Percentiles rank a stretch among this genome's conserved stretches.
phyloP scores from a whole-genome alignment of 2,113 vertebrate species.

The Aegotheles bennettii region DNA sequence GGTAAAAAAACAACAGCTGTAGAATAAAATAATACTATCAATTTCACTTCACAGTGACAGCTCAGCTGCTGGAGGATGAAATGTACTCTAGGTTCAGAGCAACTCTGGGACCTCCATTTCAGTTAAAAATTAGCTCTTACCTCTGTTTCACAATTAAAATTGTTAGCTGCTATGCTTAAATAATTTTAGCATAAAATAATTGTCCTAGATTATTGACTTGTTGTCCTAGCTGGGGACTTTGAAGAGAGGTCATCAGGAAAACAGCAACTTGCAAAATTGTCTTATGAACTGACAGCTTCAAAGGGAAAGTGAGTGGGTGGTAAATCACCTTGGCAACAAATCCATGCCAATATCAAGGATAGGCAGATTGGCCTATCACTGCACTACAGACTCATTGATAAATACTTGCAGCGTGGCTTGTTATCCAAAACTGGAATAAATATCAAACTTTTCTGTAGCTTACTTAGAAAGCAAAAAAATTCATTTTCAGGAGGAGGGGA shows the following conservation, averaged over 20 bases:
- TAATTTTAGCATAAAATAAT: background rate
- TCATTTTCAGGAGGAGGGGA: background rate
- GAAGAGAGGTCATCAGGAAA: background rate
- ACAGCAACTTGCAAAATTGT: background rate
- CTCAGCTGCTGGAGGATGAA: conserved; percentile 47
- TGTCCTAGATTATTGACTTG: background rate
- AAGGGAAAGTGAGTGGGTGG: background rate
- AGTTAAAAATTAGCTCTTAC: background rate
- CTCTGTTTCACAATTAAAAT: background rate
- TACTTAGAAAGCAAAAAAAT: background rate
- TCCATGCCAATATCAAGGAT: background rate
- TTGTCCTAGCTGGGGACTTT: background rate
- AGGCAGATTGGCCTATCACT: background rate
- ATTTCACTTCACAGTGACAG: conserved; percentile 67
- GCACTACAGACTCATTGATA: background rate
- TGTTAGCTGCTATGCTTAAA: background rate
- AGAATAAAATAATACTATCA: conserved; percentile 68
- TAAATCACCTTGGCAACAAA: conserved; percentile 46
- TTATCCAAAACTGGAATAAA: background rate
- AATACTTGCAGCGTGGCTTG: background rate
- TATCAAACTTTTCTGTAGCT: background rate
- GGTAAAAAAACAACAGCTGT: conserved; percentile 73
- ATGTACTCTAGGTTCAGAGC: conserved; percentile 30
- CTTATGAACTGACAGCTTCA: background rate
- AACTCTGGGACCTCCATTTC: background rate